These are phyloP conservation scores for Cephalopachus bancanus DNA, from an alignment of 2,797 vertebrate genomes.

Conservation along the genomic window DNA sequence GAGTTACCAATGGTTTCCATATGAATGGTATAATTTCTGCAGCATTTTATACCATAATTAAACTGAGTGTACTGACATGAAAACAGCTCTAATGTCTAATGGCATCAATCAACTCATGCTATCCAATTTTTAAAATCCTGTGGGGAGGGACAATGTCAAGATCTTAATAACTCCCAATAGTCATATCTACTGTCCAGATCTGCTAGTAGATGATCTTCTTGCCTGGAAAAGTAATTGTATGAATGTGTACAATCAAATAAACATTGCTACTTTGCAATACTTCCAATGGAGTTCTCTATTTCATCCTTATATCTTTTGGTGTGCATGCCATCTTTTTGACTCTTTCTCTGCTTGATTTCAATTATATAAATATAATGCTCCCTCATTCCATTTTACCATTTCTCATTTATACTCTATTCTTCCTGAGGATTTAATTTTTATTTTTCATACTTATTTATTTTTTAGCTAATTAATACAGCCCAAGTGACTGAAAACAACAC, in stretches of 20 bases:
- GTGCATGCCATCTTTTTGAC: not conserved
- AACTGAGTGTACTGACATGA: not conserved
- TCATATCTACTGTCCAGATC: not conserved
- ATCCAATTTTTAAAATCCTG: slow-evolving; percentile 21
- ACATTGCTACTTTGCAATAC: not conserved
- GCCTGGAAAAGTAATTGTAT: not conserved
- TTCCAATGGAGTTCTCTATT: not conserved
- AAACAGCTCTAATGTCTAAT: not conserved
- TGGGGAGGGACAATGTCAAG: not conserved
- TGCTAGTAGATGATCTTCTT: not conserved
- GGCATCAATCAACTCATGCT: not conserved
- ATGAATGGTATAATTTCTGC: not conserved
- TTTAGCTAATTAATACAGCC: not conserved
- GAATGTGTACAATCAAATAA: not conserved
- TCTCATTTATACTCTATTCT: not conserved
- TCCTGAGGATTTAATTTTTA: not conserved
- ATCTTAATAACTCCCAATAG: not conserved
- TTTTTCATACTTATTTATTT: not conserved
- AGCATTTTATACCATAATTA: not conserved
- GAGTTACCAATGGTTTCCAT: not conserved
- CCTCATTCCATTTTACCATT: not conserved
- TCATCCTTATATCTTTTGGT: not conserved
- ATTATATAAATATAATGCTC: not conserved
- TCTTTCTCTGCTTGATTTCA: not conserved
- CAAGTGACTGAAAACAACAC: not conserved